A percentile compares a stretch with the other conserved stretches of the same genome.
Conservation (phyloP, 1,140 invertebrate species). For the Temnothorax longispinosus region DNA sequence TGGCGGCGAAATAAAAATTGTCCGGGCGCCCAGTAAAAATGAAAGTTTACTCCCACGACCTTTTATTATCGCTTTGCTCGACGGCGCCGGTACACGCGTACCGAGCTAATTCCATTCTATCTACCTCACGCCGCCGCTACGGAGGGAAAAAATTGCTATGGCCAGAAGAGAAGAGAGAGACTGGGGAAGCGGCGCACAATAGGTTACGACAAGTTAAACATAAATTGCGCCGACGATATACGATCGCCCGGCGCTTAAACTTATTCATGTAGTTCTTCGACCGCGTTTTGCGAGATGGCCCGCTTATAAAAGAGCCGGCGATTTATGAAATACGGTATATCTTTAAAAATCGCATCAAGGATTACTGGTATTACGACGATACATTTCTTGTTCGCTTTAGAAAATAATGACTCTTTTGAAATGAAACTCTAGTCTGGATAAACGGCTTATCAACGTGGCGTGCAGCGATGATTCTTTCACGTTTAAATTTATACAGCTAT, state of each 20-base stretch:
- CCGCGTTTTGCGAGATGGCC: slow-evolving; percentile 14
- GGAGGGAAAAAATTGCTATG: slow-evolving; percentile 40
- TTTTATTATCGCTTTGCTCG: slow-evolving; percentile 62
- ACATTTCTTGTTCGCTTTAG: not conserved
- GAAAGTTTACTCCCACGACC: slow-evolving; percentile 50
- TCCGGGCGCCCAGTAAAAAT: slow-evolving; percentile 39
- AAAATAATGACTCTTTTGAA: slow-evolving; percentile 8
- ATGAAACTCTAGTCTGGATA: slow-evolving; percentile 2
- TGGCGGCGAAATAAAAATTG: slow-evolving; percentile 56
- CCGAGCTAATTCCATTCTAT: slow-evolving; percentile 57
- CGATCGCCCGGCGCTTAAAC: slow-evolving; percentile 50
- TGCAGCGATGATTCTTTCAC: not conserved
- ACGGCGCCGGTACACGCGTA: slow-evolving; percentile 51
- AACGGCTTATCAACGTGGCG: not conserved
- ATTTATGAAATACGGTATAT: slow-evolving; percentile 17
- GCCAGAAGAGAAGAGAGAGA: not conserved
- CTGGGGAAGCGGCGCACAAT: slow-evolving; percentile 53
- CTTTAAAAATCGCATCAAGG: slow-evolving; percentile 1
- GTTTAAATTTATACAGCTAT: not conserved
- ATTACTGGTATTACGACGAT: slow-evolving; percentile 28
- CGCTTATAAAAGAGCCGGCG: not conserved
- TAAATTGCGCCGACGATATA: slow-evolving; percentile 68
- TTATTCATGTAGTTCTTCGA: slow-evolving; percentile 47
- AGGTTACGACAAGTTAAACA: slow-evolving; percentile 61
- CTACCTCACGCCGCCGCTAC: not conserved